Base-by-base conservation (phyloP, 2,113 vertebrate genomes). In the Caranx melampygus region DNA sequence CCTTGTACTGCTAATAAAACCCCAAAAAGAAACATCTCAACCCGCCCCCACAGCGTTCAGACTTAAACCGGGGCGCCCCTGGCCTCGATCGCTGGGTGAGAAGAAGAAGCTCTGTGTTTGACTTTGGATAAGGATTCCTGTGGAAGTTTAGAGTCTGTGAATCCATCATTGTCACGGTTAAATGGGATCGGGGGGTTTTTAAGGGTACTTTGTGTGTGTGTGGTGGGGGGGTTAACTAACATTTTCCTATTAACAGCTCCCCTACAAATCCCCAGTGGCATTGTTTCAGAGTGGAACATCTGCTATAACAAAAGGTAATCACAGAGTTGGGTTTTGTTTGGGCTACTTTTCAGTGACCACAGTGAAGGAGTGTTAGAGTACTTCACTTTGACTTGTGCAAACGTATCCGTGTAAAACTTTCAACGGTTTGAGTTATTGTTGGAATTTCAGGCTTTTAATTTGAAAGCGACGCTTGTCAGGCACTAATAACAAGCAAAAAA, bases 91-190 rank as follows among this genome's bases (percentile, higher is more conserved):
- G 20, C 42, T 69, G 7, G 26, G 49, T 57, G 57, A 42, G 57
- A 75, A 81, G 83, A 89, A 87, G 76, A 31, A 64, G 74, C 77
- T 85, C 71, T 71, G 75, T 88, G 83, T 92, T 88, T 90, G 76
- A 68, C 81, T 83, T 75, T 75, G 64, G 80, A 84, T 42, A 52
- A 55, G 88, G 83, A 80, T 86, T 90, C 79, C 80, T 92, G 88
- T 87, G 89, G 90, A 90, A 88, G 81, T 85, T 89, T 79, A 78
- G 85, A 82, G 67, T 77, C 72, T 54, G 83, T 84, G 78, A 90
- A 96, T 95, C 94, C 93, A 95, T 96, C 95, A 95, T 81, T 95
- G 94, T 95, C 94, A 87, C 15, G 2, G 35, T 86, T 92, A 87
- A 87, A 89, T 85, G 35, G 80, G 83, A 87, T 70, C 3, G 31